Conservation (phyloP, 2,888 invertebrate species). For the Habrosyne pyritoides region DNA sequence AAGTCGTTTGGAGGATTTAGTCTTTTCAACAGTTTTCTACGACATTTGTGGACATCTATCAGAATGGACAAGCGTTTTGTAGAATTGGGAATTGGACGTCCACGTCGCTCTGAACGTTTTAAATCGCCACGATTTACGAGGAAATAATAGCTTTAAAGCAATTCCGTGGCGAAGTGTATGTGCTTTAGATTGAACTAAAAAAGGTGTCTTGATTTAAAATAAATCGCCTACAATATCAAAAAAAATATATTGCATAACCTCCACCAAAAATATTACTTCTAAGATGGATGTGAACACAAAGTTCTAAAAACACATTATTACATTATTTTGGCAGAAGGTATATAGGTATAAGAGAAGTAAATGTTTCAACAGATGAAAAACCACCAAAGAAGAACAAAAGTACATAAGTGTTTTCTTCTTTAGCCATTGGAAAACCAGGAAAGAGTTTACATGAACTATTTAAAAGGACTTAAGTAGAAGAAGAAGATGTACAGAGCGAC, state of each 20-base stretch:
- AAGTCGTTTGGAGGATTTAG: slow-evolving; percentile 17
- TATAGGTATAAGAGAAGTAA: too few relatives aligned
- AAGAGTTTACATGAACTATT: too few relatives aligned
- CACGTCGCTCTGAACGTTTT: slow-evolving; percentile 64
- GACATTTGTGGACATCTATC: slow-evolving; percentile 71
- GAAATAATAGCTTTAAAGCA: slow-evolving; percentile 69
- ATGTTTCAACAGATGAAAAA: not conserved
- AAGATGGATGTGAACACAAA: too few relatives aligned
- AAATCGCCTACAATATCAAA: not conserved
- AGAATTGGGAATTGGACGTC: slow-evolving; percentile 72
- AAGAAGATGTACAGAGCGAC: too few relatives aligned
- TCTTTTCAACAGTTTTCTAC: slow-evolving; percentile 34
- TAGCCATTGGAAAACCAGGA: too few relatives aligned
- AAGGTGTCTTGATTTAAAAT: not conserved
- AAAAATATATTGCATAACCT: not conserved
- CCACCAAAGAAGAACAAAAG: not conserved
- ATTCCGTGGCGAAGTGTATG: slow-evolving; percentile 50
- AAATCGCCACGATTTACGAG: slow-evolving; percentile 75
- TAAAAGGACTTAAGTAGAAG: too few relatives aligned
- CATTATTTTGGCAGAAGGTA: too few relatives aligned
- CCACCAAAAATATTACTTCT: too few relatives aligned
- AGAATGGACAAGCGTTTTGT: slow-evolving; percentile 79
- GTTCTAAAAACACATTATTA: too few relatives aligned
- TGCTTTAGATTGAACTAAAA: slow-evolving; percentile 40
- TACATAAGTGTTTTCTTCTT: too few relatives aligned